Evolutionary conservation across 1,140 invertebrate species (phyloP), one percentile per base, ranked within the genome.

Genomic region (Neodiprion lecontei): DNA sequence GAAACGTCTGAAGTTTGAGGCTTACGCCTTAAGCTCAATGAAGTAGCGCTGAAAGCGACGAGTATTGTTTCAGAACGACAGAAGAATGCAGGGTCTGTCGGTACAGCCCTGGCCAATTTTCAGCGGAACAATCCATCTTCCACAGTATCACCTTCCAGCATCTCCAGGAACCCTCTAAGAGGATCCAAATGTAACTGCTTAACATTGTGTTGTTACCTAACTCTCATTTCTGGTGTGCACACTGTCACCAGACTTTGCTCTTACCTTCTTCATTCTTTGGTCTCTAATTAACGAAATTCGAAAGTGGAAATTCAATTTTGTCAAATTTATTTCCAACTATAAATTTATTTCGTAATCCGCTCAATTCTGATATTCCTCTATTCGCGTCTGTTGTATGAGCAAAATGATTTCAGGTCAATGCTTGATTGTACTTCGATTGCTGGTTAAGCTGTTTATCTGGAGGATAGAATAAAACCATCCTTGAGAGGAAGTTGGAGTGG

Each of bases 151-250:
- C 85, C 84, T 84, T 85, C 87, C 85, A 87, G 83, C 83, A 92
- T 93, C 89, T 91, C 91, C 75, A 90, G 93, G 84, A 93, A 93
- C 87, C 93, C 93, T 79, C 91, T 94, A 75, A 91, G 94, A 89
- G 93, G 94, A 91, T 94, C 94, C 79, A 94, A 94, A 91, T 94
- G 94, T 93, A 93, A 92, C 89, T 87, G 84, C 85, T 88, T 86
- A 47, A 81, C 81, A 82, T 85, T 85, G 82, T 84, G 79, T 74
- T 50, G 82, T 80, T 81, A 81, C 75, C 81, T 83, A 75, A 78
- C 75, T 67, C 67, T 74, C 74, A 40, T 40, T 75, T 40, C 1
- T 40, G 28, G 28, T 40, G 28, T 40, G 28, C 28, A 40, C 1
- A 40, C 5, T 40, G 28, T 40, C 28, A 40, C 28, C 28, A 40